Base-by-base conservation (phyloP, 2,888 invertebrate genomes). In the Aleiodes testaceus region DNA sequence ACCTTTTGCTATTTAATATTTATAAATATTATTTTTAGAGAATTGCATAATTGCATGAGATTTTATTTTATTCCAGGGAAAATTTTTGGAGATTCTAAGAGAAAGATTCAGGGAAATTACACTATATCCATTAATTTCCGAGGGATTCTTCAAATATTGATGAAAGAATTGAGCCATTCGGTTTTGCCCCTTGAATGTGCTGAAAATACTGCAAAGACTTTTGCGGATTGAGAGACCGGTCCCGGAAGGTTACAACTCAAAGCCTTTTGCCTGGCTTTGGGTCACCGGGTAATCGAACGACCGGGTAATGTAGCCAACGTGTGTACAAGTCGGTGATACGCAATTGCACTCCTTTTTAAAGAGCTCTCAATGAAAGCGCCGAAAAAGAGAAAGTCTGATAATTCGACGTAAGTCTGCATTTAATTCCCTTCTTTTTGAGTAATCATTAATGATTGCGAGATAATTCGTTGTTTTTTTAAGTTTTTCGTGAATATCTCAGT, bases 221-320 rank as follows among this genome's bases (percentile, higher is more conserved):
- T 36, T 36, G 36, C 9, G 36, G 11, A 36, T 36, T 36, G 36
- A 36, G 36, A 36, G 36, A 66, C 70, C 70, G 72, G 74, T 77
- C 76, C 73, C 76, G 68, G 72, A 77, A 75, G 74, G 74, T 74
- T 74, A 68, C 70, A 36, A 73, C 72, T 63, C 70, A 72, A 44
- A 66, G 66, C 59, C 61, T 70, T 71, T 63, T 45, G 45, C 63
- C 50, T 74, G 70, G 74, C 75, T 75, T 74, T 77, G 75, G 77
- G 77, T 77, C 77, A 77, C 71, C 75, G 74, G 77, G 75, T 77
- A 77, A 77, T 77, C 74, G 75, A 77, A 75, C 74, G 68, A 67
- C 14, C 61, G 52, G 53, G 22, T 63, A 45, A 63, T 63, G 44
- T 63, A 59, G 42, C 36, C 59, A 59, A 61, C 70, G 49, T 42